Evolutionary conservation across 1,140 invertebrate genomes (phyloP), one percentile per base, ranked within the genome.

Genomic region (Belonocnema kinseyi): DNA sequence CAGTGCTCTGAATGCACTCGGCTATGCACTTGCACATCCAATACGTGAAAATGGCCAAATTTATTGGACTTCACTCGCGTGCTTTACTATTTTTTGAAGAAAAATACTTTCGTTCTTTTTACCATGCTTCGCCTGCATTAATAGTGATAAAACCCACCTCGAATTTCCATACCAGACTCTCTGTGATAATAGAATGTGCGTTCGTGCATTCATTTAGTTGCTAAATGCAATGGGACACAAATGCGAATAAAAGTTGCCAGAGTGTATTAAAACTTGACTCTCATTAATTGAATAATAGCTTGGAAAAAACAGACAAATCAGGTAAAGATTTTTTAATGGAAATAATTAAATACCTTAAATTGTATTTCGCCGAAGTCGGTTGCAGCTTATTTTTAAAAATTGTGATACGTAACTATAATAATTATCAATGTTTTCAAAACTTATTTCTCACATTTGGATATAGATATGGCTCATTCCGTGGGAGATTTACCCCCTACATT

Each of bases 41-140:
- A 79, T 79, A 81, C 73, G 72, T 74, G 70, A 78, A 75, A 75
- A 77, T 56, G 75, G 75, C 78, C 74, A 77, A 81, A 81, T 83
- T 83, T 81, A 77, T 81, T 77, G 77, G 75, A 77, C 71, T 74
- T 76, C 53, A 54, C 53, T 54, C 52, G 72, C 16, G 19, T 75
- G 74, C 75, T 77, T 50, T 54, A n/a, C 14, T 33, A 66, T 66
- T 66, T 66, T 66, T 66, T 33, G 2, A 16, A n/a, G 12, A 6
- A 21, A 33, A 66, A 40, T 40, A 26, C 40, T 66, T 66, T 66
- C 61, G 61, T 14, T 66, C 14, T 13, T 66, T 66, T 33, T 66
- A 40, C 26, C 26, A 46, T 66, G 13, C 33, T 66, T 21, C 33
- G 61, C 61, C 61, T 66, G 61, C 61, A 66, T 40, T 66, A 66